Percentiles rank a stretch among this genome's conserved stretches.
Conservation (phyloP, 1,140 invertebrate species). For the Piezodorus guildinii region DNA sequence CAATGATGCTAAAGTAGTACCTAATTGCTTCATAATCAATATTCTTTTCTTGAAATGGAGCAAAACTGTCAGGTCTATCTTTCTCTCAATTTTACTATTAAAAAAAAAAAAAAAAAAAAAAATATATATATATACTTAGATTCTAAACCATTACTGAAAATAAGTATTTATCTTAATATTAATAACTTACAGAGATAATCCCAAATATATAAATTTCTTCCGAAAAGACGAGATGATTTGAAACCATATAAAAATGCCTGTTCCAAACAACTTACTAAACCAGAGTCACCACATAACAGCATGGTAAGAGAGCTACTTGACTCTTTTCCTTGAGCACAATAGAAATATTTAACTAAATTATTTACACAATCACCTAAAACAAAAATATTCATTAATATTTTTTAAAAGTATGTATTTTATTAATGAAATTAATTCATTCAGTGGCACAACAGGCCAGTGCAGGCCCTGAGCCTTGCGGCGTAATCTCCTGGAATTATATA, state of each 20-base stretch:
- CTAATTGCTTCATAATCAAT: slow-evolving; percentile 22
- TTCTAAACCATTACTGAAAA: not conserved
- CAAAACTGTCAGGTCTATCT: slow-evolving; percentile 34
- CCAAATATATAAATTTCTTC: slow-evolving; percentile 92
- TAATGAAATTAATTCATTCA: no score
- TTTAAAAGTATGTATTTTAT: no score
- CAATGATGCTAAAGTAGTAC: slow-evolving; percentile 25
- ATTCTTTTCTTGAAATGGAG: slow-evolving; percentile 15
- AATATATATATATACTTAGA: not conserved
- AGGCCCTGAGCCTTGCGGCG: no score
- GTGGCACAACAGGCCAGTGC: no score
- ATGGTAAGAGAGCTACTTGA: slow-evolving; percentile 67
- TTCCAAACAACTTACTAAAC: slow-evolving; percentile 84
- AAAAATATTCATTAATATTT: slow-evolving; percentile 24
- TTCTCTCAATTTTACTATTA: slow-evolving; percentile 76
- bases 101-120: no score
- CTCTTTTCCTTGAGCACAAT: slow-evolving; percentile 63
- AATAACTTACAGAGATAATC: slow-evolving; percentile 77
- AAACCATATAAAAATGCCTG: slow-evolving; percentile 89
- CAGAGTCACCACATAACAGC: slow-evolving; percentile 86
- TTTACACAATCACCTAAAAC: slow-evolving; percentile 81
- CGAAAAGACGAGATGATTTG: slow-evolving; percentile 82
- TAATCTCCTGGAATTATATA: no score
- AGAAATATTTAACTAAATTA: slow-evolving; percentile 93
- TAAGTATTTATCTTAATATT: not conserved